Base-by-base conservation (phyloP, 2,888 invertebrate genomes). In the Epistrophella euchroma region DNA sequence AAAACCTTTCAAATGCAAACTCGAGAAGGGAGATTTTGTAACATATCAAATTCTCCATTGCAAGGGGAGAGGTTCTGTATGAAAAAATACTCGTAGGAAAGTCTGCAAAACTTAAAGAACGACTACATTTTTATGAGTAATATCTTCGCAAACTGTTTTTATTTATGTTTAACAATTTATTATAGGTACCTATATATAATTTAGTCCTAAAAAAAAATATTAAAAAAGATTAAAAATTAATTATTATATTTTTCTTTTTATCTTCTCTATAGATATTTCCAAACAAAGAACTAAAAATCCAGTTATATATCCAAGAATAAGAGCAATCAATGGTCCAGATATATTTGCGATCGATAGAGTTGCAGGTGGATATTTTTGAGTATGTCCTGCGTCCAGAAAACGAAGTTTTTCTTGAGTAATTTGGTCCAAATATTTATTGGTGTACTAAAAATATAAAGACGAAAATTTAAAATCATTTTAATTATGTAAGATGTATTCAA, bases 281-380 rank as follows among this genome's bases (percentile, higher is more conserved):
- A 90, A 11, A 7, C 89, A 9, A 9, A 92, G 88, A 0, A 88
- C 88, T 15, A 88, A 32, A n/a, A 87, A 83, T 1, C 90, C 91
- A 66, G 90, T 82, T 3, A 88, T 37, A 15, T 89, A 87, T 11
- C 92, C 92, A 84, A 91, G 89, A 10, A 89, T 74, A 37, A 92
- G 88, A 2, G 89, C 89, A 73, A 91, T 90, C 35, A 91, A 75
- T 0, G 91, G 89, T 17, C 91, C 92, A 9, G 92, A 91, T n/a
- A 92, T 90, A 86, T 92, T 90, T 32, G 89, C 88, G 6, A 91
- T 88, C 9, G 90, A 89, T 3, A 92, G 86, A 10, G 89, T 89
- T 72, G 89, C 88, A 11, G 91, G 90, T 17, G 89, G 89, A 19
- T 88, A 83, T 55, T 91, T 91, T 0, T 88, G 71, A 45, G 70